These are phyloP conservation scores for Melanotaenia duboulayi DNA, from an alignment of 2,113 vertebrate genomes.

Conservation along the genomic window DNA sequence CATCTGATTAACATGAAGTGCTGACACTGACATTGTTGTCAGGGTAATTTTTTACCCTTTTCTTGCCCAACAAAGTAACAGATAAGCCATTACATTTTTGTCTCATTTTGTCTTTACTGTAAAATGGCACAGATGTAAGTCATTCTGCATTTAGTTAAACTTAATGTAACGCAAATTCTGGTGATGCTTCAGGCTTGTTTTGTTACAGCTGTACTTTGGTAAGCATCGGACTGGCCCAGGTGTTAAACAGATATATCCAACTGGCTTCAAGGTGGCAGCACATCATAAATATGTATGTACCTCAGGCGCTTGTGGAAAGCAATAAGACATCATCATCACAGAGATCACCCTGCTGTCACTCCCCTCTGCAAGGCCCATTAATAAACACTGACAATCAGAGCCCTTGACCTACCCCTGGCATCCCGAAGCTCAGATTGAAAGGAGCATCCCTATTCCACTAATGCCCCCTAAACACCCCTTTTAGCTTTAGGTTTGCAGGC, in stretches of 20 bases:
- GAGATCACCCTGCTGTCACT: conserved; percentile 75
- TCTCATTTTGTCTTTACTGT: conserved; percentile 21
- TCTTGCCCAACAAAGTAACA: conserved; percentile 3
- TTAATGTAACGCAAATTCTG: conserved; percentile 16
- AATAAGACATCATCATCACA: conserved; percentile 81
- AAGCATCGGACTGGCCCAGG: conserved; percentile 40
- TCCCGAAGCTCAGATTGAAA: conserved; percentile 40
- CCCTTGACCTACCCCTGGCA: conserved; percentile 77
- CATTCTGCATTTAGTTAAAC: conserved; percentile 28
- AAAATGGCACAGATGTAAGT: conserved; percentile 31
- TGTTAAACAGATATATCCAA: conserved; percentile 76
- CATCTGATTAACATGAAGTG: conserved; percentile 66
- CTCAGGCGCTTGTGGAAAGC: conserved; percentile 74
- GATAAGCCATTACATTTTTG: conserved; percentile 12
- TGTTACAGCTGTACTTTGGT: conserved; percentile 43
- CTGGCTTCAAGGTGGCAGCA: conserved; percentile 65
- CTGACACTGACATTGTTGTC: conserved; percentile 52
- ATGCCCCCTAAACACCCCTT: conserved; percentile 5
- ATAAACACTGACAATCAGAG: conserved; percentile 79
- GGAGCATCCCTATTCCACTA: conserved; percentile 15
- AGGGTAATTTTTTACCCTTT: conserved; percentile 15
- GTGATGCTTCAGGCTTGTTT: conserved; percentile 46
- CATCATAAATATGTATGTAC: conserved; percentile 83
- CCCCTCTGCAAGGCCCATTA: conserved; percentile 74
- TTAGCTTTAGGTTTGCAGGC: conserved; percentile 5